phyloP scores from a whole-genome alignment of 2,888 invertebrate genomes.

The Nomada flava region DNA sequence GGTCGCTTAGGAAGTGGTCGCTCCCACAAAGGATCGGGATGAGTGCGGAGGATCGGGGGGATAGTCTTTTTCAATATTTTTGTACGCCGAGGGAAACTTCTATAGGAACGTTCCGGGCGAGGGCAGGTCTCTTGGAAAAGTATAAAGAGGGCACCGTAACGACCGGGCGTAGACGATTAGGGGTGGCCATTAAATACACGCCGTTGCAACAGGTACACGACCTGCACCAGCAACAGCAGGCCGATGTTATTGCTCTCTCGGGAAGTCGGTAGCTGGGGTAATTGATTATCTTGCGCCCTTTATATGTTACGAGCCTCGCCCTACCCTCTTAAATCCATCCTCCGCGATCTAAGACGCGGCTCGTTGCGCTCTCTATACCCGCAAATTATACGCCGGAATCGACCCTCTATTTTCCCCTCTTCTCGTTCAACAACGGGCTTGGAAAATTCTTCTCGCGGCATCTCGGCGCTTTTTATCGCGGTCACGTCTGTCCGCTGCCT shows the following conservation, averaged over 20 bases:
- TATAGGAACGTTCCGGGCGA: background rate
- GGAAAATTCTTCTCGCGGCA: background rate
- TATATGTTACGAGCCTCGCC: conserved; percentile 69
- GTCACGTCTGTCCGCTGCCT: background rate
- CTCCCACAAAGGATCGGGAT: too few relatives aligned
- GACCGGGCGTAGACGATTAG: conserved; percentile 69
- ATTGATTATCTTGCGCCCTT: conserved; percentile 79
- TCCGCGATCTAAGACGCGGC: conserved; percentile 66
- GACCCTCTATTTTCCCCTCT: conserved; percentile 28
- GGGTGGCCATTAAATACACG: conserved; percentile 69
- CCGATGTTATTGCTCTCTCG: conserved; percentile 70
- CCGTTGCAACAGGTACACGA: conserved; percentile 71
- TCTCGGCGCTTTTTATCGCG: background rate
- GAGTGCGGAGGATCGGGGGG: too few relatives aligned
- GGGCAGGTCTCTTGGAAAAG: conserved; percentile 56
- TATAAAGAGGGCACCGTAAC: conserved; percentile 48
- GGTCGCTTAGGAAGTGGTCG: too few relatives aligned
- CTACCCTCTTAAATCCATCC: conserved; percentile 73
- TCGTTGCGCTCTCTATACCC: conserved; percentile 66
- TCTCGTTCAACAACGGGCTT: conserved; percentile 9
- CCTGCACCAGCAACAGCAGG: conserved; percentile 57
- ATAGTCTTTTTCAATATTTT: too few relatives aligned
- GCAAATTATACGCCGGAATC: conserved; percentile 72
- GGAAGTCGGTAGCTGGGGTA: conserved; percentile 75
- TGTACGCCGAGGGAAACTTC: conserved; percentile 26